phyloP scores from a whole-genome alignment of 2,797 vertebrate species.

The Okamejei kenojei region DNA sequence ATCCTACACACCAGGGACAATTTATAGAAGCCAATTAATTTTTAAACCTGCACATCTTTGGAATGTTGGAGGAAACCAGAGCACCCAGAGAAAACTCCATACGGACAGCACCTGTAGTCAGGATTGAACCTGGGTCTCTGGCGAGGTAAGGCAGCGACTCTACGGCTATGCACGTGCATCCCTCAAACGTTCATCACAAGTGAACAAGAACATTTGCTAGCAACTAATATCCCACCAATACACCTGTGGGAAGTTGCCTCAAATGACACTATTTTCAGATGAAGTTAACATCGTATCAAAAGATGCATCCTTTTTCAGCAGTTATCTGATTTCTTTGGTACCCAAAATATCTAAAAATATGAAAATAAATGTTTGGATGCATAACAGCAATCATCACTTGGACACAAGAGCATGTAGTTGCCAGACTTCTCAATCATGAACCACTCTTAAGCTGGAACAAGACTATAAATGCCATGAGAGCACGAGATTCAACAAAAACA shows the following conservation, averaged over 20 bases:
- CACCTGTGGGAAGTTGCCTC: background rate
- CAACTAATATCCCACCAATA: background rate
- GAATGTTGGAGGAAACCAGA: no score
- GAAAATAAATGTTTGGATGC: background rate
- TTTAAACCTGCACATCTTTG: no score
- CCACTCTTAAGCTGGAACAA: background rate
- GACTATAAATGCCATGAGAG: background rate
- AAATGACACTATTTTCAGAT: background rate
- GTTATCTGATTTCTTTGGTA: no score
- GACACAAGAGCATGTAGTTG: background rate
- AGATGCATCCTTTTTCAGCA: background rate
- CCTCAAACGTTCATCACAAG: background rate
- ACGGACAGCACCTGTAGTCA: no score
- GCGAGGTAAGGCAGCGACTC: no score
- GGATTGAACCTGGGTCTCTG: no score
- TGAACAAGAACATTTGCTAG: background rate
- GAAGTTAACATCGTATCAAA: background rate
- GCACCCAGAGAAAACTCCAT: no score
- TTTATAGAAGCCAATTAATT: no score
- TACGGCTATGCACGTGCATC: no score
- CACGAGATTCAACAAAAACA: background rate
- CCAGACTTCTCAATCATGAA: background rate
- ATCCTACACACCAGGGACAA: no score
- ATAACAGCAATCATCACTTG: background rate
- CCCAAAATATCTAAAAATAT: no score